Conservation (phyloP, 2,113 vertebrate species). For the Struthidea cinerea region DNA sequence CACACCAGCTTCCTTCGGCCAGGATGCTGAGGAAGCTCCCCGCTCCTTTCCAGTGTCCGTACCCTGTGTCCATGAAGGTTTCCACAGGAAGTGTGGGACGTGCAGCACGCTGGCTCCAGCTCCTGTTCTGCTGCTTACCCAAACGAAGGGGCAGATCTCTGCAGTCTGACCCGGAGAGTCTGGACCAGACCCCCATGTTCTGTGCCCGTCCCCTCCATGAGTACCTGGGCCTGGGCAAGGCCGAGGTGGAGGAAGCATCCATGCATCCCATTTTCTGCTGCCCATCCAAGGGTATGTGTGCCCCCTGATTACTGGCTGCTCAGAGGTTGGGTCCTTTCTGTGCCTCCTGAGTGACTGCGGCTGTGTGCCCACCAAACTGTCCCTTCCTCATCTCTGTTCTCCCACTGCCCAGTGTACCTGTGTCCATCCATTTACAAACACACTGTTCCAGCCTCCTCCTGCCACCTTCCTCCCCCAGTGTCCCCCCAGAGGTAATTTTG, state of each 20-base stretch:
- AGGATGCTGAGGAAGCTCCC: not conserved
- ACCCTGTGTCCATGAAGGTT: not conserved
- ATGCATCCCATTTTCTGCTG: accelerated
- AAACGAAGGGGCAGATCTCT: not conserved
- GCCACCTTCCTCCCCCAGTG: not conserved
- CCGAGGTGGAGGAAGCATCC: not conserved
- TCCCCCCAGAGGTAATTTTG: not conserved
- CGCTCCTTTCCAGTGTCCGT: accelerated
- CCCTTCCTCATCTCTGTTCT: not conserved
- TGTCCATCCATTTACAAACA: not conserved
- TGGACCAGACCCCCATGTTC: not conserved
- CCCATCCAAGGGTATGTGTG: not conserved
- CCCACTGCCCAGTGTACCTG: accelerated
- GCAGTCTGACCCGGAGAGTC: not conserved
- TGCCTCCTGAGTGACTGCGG: accelerated
- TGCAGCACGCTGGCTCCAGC: not conserved
- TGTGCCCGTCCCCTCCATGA: not conserved
- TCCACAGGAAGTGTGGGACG: accelerated
- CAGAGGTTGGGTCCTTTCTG: accelerated
- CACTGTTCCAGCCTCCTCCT: not conserved
- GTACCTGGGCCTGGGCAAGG: not conserved
- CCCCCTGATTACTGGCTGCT: not conserved
- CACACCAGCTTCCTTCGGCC: not conserved
- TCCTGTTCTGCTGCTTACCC: not conserved
- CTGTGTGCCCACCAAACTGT: not conserved